Conservation (phyloP, 2,797 vertebrate species). For the Echeneis naucrates region DNA sequence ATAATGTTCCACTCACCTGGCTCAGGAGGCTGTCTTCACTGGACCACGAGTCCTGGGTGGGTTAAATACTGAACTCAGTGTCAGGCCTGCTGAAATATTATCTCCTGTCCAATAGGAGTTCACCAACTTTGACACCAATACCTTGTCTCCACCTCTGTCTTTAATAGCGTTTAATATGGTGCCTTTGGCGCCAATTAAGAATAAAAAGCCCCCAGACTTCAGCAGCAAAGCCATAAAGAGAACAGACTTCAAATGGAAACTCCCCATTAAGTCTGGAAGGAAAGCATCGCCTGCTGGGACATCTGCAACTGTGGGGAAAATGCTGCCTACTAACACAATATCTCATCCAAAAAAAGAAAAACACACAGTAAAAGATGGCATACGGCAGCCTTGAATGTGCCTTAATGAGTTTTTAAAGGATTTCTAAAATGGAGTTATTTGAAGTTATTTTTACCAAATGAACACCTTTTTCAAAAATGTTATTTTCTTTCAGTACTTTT, state of each 20-base stretch:
- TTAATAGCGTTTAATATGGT: constrained; percentile 67
- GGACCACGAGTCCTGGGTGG: constrained; percentile 17
- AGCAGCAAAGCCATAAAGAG: constrained; percentile 72
- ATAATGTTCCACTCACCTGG: constrained; percentile 68
- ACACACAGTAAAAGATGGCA: constrained; percentile 2
- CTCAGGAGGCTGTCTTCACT: constrained; percentile 62
- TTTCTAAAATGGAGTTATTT: constrained; percentile 13
- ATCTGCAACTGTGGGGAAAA: constrained; percentile 64
- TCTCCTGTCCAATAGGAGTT: constrained; percentile 66
- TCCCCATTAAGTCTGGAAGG: constrained; percentile 71
- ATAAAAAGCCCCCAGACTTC: constrained; percentile 57
- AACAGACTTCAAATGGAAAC: constrained; percentile 80
- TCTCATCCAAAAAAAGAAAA: constrained; percentile 38
- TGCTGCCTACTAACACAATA: constrained; percentile 61
- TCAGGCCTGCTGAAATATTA: constrained; percentile 38
- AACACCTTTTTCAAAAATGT: constrained; percentile 72
- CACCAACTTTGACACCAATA: constrained; percentile 20
- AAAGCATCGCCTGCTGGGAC: constrained; percentile 78
- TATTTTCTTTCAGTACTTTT: neutral
- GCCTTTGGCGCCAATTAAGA: constrained; percentile 76
- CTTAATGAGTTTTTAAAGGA: constrained; percentile 6
- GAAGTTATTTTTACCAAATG: constrained; percentile 33
- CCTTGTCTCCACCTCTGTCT: constrained; percentile 57
- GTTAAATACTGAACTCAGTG: constrained; percentile 75
- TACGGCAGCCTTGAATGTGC: constrained; percentile 11